Evolutionary conservation across 2,888 invertebrate genomes (phyloP).

Genomic region (Drosophila helvetica): DNA sequence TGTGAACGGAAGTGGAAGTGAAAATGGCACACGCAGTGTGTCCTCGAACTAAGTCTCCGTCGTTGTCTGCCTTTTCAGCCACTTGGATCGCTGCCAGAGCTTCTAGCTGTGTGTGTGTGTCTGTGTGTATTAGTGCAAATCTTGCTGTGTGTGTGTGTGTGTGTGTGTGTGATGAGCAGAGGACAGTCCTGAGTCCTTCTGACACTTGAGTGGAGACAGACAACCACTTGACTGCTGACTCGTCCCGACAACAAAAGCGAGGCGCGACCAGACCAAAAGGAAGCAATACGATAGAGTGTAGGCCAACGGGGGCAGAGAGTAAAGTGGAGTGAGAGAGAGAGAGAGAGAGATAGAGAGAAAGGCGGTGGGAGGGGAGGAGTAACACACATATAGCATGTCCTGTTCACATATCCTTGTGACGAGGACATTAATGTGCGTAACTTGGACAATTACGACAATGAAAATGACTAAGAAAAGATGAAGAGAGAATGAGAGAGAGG

Average conservation of each 20-base stretch:
- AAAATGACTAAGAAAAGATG: conserved; percentile 36
- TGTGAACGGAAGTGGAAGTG: conserved; percentile 53
- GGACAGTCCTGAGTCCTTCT: conserved; percentile 45
- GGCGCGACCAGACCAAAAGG: conserved; percentile 24
- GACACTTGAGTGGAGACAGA: conserved; percentile 77
- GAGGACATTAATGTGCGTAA: conserved; percentile 66
- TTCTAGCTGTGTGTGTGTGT: conserved; percentile 15
- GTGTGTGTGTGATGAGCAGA: conserved; percentile 23
- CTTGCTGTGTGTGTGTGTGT: neutral
- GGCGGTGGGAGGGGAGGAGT: neutral
- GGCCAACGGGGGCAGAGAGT: neutral
- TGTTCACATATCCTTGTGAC: conserved; percentile 16
- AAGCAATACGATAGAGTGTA: neutral
- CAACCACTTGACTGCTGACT: conserved; percentile 71
- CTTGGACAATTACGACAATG: conserved; percentile 66
- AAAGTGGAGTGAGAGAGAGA: neutral
- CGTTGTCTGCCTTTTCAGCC: conserved; percentile 41
- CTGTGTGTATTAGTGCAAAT: neutral
- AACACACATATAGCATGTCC: conserved; percentile 2
- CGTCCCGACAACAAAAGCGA: conserved; percentile 43
- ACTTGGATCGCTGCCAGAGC: conserved; percentile 57
- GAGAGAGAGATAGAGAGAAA: no score
- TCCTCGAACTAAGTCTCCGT: conserved; percentile 46
- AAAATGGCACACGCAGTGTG: conserved; percentile 55
- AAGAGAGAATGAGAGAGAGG: neutral